Evolutionary conservation across 1,140 invertebrate genomes (phyloP), one percentile per base, ranked within the genome.

Genomic region (Drosophila jambulina): DNA sequence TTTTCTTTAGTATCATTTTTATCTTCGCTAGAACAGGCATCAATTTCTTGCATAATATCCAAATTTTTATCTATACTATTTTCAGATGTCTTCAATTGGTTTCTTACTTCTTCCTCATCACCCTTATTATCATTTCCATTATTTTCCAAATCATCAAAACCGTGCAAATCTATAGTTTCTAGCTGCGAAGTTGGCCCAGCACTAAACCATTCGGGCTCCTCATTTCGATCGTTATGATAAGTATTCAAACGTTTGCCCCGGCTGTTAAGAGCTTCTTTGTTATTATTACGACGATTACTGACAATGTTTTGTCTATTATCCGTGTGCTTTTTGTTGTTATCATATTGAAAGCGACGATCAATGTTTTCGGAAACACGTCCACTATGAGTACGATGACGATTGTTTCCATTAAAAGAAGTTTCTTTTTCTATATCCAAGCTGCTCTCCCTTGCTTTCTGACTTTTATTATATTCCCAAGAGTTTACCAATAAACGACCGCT

Each of bases 101-200:
- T 23, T 0, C 15, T n/a, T 7, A 25, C 21, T 23, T 25, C 34
- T 12, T 25, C 15, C 9, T 38, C 21, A 25, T 23, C 15, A 25
- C 57, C 60, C 13, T 49, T 65, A 2, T 21, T 21, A 4, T 75
- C 54, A 8, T 94, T 94, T 93, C 94, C 91, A 94, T 93, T n/a
- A 29, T 76, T 68, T 23, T 91, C 91, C 6, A 68, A 91, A 78
- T 97, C 97, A 46, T 98, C 97, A 93, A 99, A 99, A 7, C 98
- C 98, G 61, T 96, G 95, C 54, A 99, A 93, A 92, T 99, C 98
- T 67, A 99, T 99, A n/a, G 97, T 98, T 78, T 99, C 98, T 76
- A 96, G 94, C 85, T 98, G 97, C 51, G 97, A 98, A 56, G 96
- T 97, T 34, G 98, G 98, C 38, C 97, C 98, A 54, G 95, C 96